A percentile compares a stretch with the other conserved stretches of the same genome.
Evolutionary conservation across 2,113 vertebrate genomes (phyloP).

Genomic region (Australoheros scitulus): DNA sequence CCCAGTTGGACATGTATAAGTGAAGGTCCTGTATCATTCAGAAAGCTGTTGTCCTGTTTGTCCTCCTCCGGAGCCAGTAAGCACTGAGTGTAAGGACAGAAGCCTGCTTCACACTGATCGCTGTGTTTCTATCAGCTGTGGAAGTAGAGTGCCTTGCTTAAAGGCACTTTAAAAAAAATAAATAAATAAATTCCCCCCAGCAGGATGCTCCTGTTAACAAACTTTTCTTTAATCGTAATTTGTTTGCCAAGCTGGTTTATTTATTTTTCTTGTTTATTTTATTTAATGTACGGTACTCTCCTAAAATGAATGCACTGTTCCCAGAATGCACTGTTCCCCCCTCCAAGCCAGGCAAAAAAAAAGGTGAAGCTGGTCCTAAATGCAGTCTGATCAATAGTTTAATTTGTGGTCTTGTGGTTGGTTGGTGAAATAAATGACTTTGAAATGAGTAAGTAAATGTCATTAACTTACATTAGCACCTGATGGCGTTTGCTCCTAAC

Average conservation of each 20-base stretch:
- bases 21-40: neutral
- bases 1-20: neutral
- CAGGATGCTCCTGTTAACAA: neutral
- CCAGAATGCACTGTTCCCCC: conserved; percentile 62
- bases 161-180: neutral
- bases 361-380: neutral
- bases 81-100: neutral
- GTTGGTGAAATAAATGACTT: neutral
- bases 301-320: conserved; percentile 54
- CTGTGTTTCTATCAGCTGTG: neutral
- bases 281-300: conserved; percentile 50
- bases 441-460: neutral
- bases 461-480: neutral
- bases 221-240: neutral
- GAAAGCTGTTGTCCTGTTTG: neutral
- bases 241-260: neutral
- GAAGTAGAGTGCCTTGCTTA: neutral
- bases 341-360: neutral
- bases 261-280: neutral
- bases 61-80: neutral
- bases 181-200: neutral
- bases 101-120: neutral
- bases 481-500: neutral
- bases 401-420: neutral
- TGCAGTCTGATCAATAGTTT: neutral